Percentiles rank a stretch among this genome's conserved stretches.
Evolutionary conservation across 2,113 vertebrate genomes (phyloP).

Genomic region (Rhinopomastus cyanomelas): DNA sequence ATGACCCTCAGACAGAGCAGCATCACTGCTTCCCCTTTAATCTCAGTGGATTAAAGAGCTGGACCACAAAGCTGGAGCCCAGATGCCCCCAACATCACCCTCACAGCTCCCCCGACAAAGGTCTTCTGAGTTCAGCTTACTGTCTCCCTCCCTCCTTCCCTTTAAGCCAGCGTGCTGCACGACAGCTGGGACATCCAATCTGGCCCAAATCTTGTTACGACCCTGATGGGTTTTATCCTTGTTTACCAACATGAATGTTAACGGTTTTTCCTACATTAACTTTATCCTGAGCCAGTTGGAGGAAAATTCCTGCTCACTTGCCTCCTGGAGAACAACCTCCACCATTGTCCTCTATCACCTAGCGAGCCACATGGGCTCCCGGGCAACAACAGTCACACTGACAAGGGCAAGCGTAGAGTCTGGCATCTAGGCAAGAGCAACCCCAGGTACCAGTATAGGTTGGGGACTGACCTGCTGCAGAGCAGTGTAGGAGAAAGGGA

Average conservation of each 20-base stretch:
- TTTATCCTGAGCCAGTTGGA: constrained; percentile 28
- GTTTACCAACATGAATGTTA: constrained; percentile 69
- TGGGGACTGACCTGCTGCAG: too few species aligned
- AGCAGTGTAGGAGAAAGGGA: too few species aligned
- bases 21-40: not conserved
- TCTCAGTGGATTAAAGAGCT: not conserved
- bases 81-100: not conserved
- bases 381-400: not conserved
- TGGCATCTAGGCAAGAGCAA: too few species aligned
- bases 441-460: too few species aligned
- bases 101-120: not conserved
- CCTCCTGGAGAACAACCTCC: constrained; percentile 60
- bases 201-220: constrained; percentile 33
- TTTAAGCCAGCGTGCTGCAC: not conserved
- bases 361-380: not conserved
- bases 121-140: not conserved
- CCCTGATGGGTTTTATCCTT: constrained; percentile 56
- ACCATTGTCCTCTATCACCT: constrained; percentile 42
- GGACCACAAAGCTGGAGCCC: not conserved
- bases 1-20: not conserved
- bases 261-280: constrained; percentile 51
- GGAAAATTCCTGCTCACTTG: constrained; percentile 46
- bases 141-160: not conserved
- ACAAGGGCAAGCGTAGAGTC: too few species aligned
- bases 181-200: constrained; percentile 59